Evolutionary conservation across 2,797 vertebrate genomes (phyloP).

Genomic region (Melanotaenia parkinsoni): DNA sequence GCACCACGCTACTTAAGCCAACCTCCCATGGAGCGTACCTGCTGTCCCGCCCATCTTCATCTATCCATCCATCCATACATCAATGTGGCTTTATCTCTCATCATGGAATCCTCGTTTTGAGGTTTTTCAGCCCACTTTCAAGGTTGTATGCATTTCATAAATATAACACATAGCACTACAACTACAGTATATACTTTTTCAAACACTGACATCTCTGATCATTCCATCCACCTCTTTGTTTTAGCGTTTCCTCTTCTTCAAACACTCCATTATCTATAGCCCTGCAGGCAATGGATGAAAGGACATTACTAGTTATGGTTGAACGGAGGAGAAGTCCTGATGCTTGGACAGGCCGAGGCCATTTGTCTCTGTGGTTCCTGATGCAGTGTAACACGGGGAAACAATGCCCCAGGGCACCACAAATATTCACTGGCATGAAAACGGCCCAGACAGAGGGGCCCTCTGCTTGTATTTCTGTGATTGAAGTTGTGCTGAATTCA

Average conservation of each 20-base stretch:
- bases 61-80: slow-evolving; percentile 28
- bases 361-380: slow-evolving; percentile 76
- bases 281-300: slow-evolving; percentile 71
- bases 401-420: slow-evolving; percentile 68
- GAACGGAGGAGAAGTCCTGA: slow-evolving; percentile 65
- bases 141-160: slow-evolving; percentile 17
- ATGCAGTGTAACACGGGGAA: slow-evolving; percentile 75
- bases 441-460: slow-evolving; percentile 42
- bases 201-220: slow-evolving; percentile 38
- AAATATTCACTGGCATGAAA: slow-evolving; percentile 74
- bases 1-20: slow-evolving; percentile 72
- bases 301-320: slow-evolving; percentile 75
- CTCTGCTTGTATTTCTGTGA: slow-evolving; percentile 41
- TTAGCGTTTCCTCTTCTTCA: slow-evolving; percentile 59
- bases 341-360: slow-evolving; percentile 68
- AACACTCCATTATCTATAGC: slow-evolving; percentile 67
- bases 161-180: not conserved
- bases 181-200: not conserved
- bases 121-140: slow-evolving; percentile 14
- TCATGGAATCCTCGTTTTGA: slow-evolving; percentile 21
- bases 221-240: slow-evolving; percentile 54
- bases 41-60: slow-evolving; percentile 56
- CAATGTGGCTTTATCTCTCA: slow-evolving; percentile 35
- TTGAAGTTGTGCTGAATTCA: slow-evolving; percentile 47
- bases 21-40: slow-evolving; percentile 66